Base-by-base conservation (phyloP, 2,888 invertebrate species). In the Tiliacea citrago region DNA sequence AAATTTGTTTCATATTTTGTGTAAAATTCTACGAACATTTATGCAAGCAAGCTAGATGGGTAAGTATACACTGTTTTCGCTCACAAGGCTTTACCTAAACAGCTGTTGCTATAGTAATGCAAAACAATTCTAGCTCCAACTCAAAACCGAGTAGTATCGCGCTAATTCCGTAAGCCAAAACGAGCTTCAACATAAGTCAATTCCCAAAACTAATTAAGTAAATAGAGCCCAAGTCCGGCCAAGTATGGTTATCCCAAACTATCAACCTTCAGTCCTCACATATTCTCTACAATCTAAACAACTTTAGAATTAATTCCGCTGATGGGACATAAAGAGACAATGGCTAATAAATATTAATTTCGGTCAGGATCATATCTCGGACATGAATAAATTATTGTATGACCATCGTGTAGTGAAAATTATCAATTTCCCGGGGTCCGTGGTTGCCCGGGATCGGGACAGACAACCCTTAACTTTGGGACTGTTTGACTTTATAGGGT, bases 311-410 rank as follows among this genome's bases (percentile, higher is more conserved):
- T 95, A 95, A 95, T 95, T 94, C 93, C 90, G 91, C 90, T 88
- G 89, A 86, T 85, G 90, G 92, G 93, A 94, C 94, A 93, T 78
- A 78, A 87, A 88, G 92, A 94, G 93, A 93, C 94, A 93, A 89
- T 88, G 88, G 87, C 86, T 87, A 81, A 93, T 96, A 93, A 95
- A 96, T 96, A 95, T 96, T 95, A 95, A 95, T 94, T 89, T 84
- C 87, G 87, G 90, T 92, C 92, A 93, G 93, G 92, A 93, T 94
- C 94, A 93, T 93, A 93, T 92, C 93, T 92, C 78, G 87, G 84
- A 91, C 93, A 95, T 96, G 96, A 96, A 96, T 96, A 96, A 94
- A 92, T 95, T 93, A 96, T 94, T 93, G 90, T 87, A 93, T 90
- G 91, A 92, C 92, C 91, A 91, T 90, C 87, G 90, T 91, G 86